Evolutionary conservation across 1,140 invertebrate genomes (phyloP).

Genomic region (Nixonia krombeini): DNA sequence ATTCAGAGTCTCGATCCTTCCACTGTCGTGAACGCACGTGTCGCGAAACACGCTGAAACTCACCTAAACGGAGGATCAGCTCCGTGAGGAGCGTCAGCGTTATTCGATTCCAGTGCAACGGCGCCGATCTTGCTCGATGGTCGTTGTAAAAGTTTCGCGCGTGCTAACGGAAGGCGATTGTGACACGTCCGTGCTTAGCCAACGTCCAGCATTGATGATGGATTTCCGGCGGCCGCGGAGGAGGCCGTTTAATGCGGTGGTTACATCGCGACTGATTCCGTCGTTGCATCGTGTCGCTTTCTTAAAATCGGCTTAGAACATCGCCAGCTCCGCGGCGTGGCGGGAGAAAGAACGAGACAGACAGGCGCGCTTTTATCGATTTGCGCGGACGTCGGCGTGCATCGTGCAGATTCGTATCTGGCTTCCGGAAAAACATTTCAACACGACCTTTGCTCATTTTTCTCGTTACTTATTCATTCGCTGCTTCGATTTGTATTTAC

Average conservation of each 20-base stretch:
- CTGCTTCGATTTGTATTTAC: no score
- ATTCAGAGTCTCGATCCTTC: no score
- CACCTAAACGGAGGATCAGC: background rate
- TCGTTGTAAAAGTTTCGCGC: background rate
- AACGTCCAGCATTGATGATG: conserved; percentile 59
- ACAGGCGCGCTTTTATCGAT: conserved; percentile 67
- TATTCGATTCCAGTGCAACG: no score
- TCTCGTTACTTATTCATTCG: no score
- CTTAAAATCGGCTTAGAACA: conserved; percentile 55
- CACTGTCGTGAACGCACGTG: no score
- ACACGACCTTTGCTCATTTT: no score
- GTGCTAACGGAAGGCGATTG: conserved; percentile 1
- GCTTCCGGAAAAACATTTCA: no score
- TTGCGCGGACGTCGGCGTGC: conserved; percentile 11
- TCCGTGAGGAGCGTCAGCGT: background rate
- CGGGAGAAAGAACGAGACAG: conserved; percentile 27
- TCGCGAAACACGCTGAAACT: background rate
- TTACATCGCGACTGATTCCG: conserved; percentile 71
- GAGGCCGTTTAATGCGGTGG: conserved; percentile 65
- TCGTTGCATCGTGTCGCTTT: conserved; percentile 49
- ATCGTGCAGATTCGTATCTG: conserved; percentile 24
- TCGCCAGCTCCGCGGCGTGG: conserved; percentile 22
- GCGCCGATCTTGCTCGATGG: no score
- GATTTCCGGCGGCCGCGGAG: conserved; percentile 59
- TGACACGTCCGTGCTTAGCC: conserved; percentile 32